Base-by-base conservation (phyloP, 2,888 invertebrate genomes). In the Eurytoma adleriae region DNA sequence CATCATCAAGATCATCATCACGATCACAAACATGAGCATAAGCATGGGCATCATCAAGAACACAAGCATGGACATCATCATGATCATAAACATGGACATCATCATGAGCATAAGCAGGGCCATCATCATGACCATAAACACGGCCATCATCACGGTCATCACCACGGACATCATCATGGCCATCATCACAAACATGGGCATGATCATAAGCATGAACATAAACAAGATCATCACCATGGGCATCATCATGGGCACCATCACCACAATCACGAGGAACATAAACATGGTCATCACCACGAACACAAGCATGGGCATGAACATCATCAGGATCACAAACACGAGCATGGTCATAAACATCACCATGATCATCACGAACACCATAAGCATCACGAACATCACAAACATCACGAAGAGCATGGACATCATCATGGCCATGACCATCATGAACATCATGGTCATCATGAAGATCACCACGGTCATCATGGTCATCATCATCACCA, bases 361-460 rank as follows among this genome's bases (percentile, higher is more conserved):
- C 24, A 24, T 24, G 61, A 77, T 14, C 76, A 80, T 69, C 62
- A 74, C 12, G 52, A 79, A 40, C 30, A 59, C 12, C 74, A 79
- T 50, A 75, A 66, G 10, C 79, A 79, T 24, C 48, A 75, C 0
- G 59, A 66, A 27, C 30, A 75, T 52, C 79, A 75, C 16, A 57
- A 59, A 7, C 74, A 74, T 40, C n/a, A 82, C 7, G 68, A 73
- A 30, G 20, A 64, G 24, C 24, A 24, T 24, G 24, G 24, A 1
- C 24, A 24, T 12, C 72, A 77, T 69, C 56, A 64, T 52, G 27
- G 48, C 27, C 68, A 78, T 48, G 24, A 59, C 16, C 80, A 80
- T 62, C 18, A 77, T 48, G 80, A 69, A 20, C 59, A 78, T 40
- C 80, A 80, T 27, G 57, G 66, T 10, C 80, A 80, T 54, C 48